Evolutionary conservation across 2,888 invertebrate genomes (phyloP), one percentile per base, ranked within the genome.

Genomic region (Meiosimyza decipiens): DNA sequence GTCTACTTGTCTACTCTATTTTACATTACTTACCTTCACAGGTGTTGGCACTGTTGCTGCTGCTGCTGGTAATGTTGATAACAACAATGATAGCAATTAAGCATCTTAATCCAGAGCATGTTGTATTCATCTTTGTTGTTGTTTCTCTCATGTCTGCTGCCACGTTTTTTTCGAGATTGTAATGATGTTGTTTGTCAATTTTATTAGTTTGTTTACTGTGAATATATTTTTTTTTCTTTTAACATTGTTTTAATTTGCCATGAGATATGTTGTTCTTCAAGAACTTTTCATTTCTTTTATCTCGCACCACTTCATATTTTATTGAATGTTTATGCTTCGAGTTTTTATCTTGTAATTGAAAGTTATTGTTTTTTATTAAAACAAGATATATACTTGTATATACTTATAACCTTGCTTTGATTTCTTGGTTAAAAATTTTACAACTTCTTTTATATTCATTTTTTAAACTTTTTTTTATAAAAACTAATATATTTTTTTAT

Each of bases 21-120:
- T 40, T 12, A 11, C 65, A 70, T 74, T 62, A 78, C 80, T 80
- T 77, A 80, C 80, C 80, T 74, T 73, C 77, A 71, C 80, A 79
- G 76, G 77, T 78, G 75, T 74, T 72, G 65, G 73, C 75, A 71
- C 65, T 73, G 71, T 54, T 74, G 65, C 72, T 73, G 74, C 59
- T 74, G 65, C 72, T 73, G 74, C 74, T 74, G 72, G 71, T 71
- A 74, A 73, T 71, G 63, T 73, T 69, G 69, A 72, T 64, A 74
- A 79, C 66, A 74, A 77, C 77, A 68, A 77, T 74, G 66, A 71
- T 70, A 71, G 74, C 77, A 78, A 79, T 79, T 75, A 78, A 75
- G 71, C 75, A 57, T 73, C 75, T 75, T 76, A 79, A 79, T 79
- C 79, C 77, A 73, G 75, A 77, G 74, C 73, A 77, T 73, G 75